These are phyloP conservation scores for Bimastos eiseni DNA, from an alignment of 2,888 invertebrate genomes.

Conservation along the genomic window DNA sequence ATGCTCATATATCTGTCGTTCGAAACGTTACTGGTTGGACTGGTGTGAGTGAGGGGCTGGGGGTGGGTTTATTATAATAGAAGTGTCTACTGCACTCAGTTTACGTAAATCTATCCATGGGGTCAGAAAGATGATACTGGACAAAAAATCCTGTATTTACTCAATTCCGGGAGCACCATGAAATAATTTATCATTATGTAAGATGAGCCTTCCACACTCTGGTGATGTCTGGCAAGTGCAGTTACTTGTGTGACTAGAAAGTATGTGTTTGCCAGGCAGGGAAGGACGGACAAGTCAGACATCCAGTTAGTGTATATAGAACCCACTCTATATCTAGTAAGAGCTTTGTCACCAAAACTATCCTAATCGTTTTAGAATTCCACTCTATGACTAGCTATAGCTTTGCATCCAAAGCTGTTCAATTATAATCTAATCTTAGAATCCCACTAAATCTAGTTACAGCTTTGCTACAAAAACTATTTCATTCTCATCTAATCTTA, in stretches of 20 bases:
- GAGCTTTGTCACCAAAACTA: neutral
- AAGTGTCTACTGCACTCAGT: neutral
- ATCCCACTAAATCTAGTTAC: no score
- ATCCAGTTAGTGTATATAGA: neutral
- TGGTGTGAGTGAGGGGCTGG: no score
- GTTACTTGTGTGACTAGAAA: neutral
- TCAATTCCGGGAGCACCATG: neutral
- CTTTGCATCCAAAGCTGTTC: neutral
- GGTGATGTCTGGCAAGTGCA: neutral
- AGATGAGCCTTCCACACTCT: neutral
- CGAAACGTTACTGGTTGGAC: neutral
- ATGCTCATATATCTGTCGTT: no score
- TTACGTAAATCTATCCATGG: neutral
- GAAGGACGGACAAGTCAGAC: neutral
- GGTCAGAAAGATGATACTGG: neutral
- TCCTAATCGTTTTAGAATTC: neutral
- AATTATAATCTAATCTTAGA: no score
- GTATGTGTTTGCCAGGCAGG: neutral
- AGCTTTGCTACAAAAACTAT: no score
- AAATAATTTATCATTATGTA: slow-evolving; percentile 13
- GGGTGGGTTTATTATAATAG: no score
- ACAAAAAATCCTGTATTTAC: neutral
- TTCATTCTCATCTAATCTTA: no score
- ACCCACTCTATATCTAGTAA: no score
- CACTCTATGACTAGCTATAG: neutral